These are phyloP conservation scores for Nesometra sesokonis DNA, from an alignment of 35 echinoderm and acorn worm species.

Conservation along the genomic window DNA sequence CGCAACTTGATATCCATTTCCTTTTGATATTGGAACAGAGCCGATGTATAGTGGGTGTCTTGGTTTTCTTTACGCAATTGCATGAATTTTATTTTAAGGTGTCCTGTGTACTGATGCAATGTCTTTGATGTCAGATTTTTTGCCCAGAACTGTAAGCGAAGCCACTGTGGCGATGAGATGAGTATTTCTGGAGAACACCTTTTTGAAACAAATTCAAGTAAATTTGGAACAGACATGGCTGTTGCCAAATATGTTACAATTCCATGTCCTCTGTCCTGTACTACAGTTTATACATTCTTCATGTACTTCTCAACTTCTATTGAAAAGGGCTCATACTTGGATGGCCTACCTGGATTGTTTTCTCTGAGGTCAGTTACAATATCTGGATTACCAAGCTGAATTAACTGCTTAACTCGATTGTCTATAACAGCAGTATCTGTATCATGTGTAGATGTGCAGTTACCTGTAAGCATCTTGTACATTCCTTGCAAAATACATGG, in stretches of 20 bases:
- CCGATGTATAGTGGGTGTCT: slow-evolving; percentile 3
- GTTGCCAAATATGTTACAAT: background rate
- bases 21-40: background rate
- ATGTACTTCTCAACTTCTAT: background rate
- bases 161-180: background rate
- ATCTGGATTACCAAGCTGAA: background rate
- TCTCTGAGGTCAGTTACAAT: background rate
- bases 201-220: background rate
- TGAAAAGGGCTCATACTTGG: background rate
- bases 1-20: background rate
- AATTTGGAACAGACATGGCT: slow-evolving; percentile 5
- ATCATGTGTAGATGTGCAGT: background rate
- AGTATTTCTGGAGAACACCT: background rate
- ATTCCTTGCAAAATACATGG: background rate
- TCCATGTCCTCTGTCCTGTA: background rate
- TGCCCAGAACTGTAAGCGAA: slow-evolving; percentile 2
- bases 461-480: background rate
- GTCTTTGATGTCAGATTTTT: background rate
- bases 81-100: slow-evolving; percentile 1
- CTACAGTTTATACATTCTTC: background rate
- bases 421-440: background rate
- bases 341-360: background rate
- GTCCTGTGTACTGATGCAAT: slow-evolving; percentile 1
- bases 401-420: background rate
- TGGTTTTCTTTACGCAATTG: background rate